Conservation (phyloP, 2,888 invertebrate species). For the Peribatodes rhomboidaria region DNA sequence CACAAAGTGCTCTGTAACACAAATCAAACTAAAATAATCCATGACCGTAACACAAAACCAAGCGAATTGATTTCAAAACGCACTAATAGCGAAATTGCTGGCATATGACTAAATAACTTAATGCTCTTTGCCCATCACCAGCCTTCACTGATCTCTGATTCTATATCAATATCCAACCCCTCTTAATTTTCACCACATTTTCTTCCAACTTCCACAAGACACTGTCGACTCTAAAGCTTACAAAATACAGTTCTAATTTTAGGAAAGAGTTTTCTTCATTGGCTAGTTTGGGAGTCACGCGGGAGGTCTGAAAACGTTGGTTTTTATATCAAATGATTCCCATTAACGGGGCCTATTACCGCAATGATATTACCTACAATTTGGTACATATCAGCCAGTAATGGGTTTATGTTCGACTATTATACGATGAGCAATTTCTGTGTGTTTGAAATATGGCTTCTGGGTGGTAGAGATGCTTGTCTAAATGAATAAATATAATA, state of each 20-base stretch:
- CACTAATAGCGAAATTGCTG: conserved; percentile 73
- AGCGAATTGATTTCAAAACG: conserved; percentile 74
- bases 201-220: background rate
- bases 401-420: conserved; percentile 62
- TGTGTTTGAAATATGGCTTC: conserved; percentile 26
- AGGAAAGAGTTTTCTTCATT: conserved; percentile 41
- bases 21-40: conserved; percentile 47
- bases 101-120: conserved; percentile 79
- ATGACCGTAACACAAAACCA: conserved; percentile 53
- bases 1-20: background rate
- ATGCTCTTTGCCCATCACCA: conserved; percentile 61
- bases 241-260: conserved; percentile 13
- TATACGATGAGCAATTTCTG: conserved; percentile 48
- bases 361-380: conserved; percentile 77
- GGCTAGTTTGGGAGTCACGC: conserved; percentile 49
- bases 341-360: conserved; percentile 73
- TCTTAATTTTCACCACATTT: conserved; percentile 42
- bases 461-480: conserved; percentile 30
- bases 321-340: conserved; percentile 65
- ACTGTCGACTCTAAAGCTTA: conserved; percentile 9
- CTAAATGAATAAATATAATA: conserved; percentile 8
- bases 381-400: conserved; percentile 69
- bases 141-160: conserved; percentile 49
- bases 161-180: conserved; percentile 56
- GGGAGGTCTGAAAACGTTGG: conserved; percentile 57